phyloP scores from a whole-genome alignment of 2,113 vertebrate genomes.

The Micronycteris hirsuta region DNA sequence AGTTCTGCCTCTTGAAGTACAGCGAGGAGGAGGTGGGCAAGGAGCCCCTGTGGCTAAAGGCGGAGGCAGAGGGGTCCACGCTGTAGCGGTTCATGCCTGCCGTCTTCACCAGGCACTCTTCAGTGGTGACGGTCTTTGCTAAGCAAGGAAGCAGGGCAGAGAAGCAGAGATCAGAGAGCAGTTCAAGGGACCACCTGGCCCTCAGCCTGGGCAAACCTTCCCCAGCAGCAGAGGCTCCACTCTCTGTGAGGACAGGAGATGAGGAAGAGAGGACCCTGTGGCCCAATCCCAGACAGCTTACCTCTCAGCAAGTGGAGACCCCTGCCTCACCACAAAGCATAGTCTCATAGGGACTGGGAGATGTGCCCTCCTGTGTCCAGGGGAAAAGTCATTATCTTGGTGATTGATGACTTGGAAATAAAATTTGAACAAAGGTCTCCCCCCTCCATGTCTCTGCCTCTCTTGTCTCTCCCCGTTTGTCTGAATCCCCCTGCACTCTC shows the following conservation, averaged over 20 bases:
- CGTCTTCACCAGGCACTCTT: slow-evolving; percentile 85
- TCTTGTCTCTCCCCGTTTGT: neutral
- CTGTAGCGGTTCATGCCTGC: slow-evolving; percentile 83
- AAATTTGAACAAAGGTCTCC: neutral
- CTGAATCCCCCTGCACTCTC: neutral
- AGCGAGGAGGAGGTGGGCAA: slow-evolving; percentile 61
- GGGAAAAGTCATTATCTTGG: neutral
- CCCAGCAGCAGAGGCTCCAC: neutral
- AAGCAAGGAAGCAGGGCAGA: slow-evolving; percentile 45
- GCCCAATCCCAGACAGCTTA: neutral
- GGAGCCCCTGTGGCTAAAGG: slow-evolving; percentile 80
- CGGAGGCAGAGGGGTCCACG: slow-evolving; percentile 82
- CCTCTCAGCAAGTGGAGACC: neutral
- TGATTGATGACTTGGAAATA: neutral
- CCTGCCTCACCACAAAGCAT: neutral
- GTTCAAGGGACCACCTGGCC: neutral
- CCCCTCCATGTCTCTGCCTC: neutral
- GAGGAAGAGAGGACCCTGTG: neutral
- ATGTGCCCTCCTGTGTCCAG: neutral
- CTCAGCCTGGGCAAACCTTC: neutral
- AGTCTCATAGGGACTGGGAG: neutral
- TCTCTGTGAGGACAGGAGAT: neutral
- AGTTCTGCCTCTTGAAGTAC: slow-evolving; percentile 79
- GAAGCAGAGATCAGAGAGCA: slow-evolving; percentile 44
- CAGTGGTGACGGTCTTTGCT: slow-evolving; percentile 85